Conservation (phyloP, 2,797 vertebrate species). For the Acipenser ruthenus region DNA sequence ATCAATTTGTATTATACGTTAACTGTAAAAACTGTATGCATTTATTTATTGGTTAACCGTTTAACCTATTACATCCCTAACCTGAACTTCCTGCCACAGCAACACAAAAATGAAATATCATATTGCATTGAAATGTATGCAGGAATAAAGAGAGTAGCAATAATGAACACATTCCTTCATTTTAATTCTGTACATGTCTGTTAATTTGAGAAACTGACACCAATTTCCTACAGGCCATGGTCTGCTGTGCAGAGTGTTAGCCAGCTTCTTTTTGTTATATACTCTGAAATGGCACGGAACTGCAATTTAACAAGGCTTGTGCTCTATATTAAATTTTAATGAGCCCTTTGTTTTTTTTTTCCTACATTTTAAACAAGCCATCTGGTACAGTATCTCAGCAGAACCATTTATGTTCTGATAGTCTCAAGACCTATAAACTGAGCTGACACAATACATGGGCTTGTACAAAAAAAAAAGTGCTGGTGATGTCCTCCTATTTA, state of each 20-base stretch:
- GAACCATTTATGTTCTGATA: slow-evolving; percentile 8
- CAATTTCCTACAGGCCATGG: slow-evolving; percentile 56
- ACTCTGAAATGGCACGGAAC: slow-evolving; percentile 51
- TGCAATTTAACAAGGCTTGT: slow-evolving; percentile 24
- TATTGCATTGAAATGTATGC: slow-evolving; percentile 43
- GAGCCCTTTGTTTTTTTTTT: slow-evolving; percentile 22
- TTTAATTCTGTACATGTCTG: slow-evolving; percentile 50
- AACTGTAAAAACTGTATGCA: no score
- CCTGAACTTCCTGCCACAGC: no score
- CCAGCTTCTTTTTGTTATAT: slow-evolving; percentile 41
- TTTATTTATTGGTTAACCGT: no score
- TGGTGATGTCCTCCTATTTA: no score
- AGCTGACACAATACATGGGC: no score
- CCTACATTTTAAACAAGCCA: background rate
- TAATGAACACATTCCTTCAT: slow-evolving; percentile 58
- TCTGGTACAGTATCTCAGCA: slow-evolving; percentile 2
- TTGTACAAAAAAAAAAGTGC: no score
- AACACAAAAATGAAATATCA: slow-evolving; percentile 43
- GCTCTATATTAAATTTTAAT: slow-evolving; percentile 31
- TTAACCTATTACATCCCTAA: no score
- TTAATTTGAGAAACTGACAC: slow-evolving; percentile 61
- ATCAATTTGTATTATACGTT: no score
- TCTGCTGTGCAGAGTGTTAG: slow-evolving; percentile 16
- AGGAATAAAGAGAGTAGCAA: slow-evolving; percentile 51
- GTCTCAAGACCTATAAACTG: background rate